Conservation (phyloP, 1,140 invertebrate genomes). For the Danaus melanippus region DNA sequence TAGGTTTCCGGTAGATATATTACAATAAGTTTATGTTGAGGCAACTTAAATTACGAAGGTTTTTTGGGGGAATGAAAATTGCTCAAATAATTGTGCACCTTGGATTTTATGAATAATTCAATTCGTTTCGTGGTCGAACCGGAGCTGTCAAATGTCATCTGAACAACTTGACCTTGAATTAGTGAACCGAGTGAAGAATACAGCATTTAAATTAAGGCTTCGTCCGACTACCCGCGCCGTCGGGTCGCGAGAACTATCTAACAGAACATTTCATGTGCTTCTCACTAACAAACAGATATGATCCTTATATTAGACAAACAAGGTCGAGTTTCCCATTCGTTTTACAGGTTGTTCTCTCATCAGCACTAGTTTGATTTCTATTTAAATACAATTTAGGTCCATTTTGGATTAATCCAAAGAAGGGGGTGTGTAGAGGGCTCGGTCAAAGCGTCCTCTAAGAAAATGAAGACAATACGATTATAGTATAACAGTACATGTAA, state of each 20-base stretch:
- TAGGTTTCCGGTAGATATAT: too few species aligned
- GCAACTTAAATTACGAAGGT: too few species aligned
- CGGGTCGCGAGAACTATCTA: constrained; percentile 31
- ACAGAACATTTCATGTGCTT: constrained; percentile 10
- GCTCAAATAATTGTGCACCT: too few species aligned
- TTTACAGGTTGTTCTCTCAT: too few species aligned
- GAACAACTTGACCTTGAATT: constrained; percentile 37
- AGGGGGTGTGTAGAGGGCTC: constrained; percentile 49
- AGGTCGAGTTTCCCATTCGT: background rate
- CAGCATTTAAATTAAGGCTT: constrained; percentile 54
- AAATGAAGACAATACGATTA: constrained; percentile 63
- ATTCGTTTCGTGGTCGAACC: background rate
- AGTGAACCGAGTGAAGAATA: constrained; percentile 40
- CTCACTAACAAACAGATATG: constrained; percentile 2
- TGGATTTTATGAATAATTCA: constrained; percentile 6
- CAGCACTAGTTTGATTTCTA: too few species aligned
- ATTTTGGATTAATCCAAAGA: constrained; percentile 12
- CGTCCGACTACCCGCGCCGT: constrained; percentile 45
- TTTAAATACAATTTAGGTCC: constrained; percentile 9
- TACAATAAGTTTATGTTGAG: too few species aligned
- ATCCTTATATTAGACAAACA: constrained; percentile 9
- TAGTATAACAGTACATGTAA: constrained; percentile 42
- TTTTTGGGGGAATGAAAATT: too few species aligned
- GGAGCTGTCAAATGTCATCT: constrained; percentile 17
- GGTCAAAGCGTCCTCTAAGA: constrained; percentile 55